Percentiles rank a stretch among this genome's conserved stretches.
Conservation (phyloP, 2,113 vertebrate species). For the Seriola dumerili region DNA sequence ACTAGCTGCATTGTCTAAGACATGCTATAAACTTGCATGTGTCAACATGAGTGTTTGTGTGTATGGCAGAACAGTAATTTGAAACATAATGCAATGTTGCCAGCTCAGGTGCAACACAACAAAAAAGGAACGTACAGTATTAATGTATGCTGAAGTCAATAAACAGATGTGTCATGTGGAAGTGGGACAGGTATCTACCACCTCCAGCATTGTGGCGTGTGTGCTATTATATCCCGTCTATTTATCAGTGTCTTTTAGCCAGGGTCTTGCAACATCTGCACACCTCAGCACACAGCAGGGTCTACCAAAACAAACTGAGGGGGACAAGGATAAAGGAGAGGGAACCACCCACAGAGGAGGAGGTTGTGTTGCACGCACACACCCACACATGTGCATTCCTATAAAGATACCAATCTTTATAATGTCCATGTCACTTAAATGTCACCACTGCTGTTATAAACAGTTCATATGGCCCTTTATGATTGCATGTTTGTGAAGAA, state of each 20-base stretch:
- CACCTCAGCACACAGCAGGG: conserved; percentile 27
- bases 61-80: too few relatives aligned
- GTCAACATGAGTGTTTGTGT: too few relatives aligned
- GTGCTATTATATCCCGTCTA: conserved; percentile 18
- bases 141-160: not conserved
- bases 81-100: not conserved
- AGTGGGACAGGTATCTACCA: conserved; percentile 16
- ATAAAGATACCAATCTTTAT: not conserved
- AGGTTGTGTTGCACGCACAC: not conserved
- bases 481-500: not conserved
- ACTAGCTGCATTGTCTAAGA: too few relatives aligned
- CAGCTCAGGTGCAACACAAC: not conserved
- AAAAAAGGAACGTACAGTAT: not conserved
- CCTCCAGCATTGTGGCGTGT: not conserved
- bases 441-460: not conserved
- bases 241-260: conserved; percentile 43
- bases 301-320: conserved; percentile 43
- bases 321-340: conserved; percentile 38
- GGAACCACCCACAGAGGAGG: not conserved
- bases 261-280: conserved; percentile 36
- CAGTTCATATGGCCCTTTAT: not conserved
- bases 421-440: not conserved
- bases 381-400: not conserved
- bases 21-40: too few relatives aligned
- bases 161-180: conserved; percentile 13